Conservation (phyloP, 2,888 invertebrate species). For the Drosophila antonietae region DNA sequence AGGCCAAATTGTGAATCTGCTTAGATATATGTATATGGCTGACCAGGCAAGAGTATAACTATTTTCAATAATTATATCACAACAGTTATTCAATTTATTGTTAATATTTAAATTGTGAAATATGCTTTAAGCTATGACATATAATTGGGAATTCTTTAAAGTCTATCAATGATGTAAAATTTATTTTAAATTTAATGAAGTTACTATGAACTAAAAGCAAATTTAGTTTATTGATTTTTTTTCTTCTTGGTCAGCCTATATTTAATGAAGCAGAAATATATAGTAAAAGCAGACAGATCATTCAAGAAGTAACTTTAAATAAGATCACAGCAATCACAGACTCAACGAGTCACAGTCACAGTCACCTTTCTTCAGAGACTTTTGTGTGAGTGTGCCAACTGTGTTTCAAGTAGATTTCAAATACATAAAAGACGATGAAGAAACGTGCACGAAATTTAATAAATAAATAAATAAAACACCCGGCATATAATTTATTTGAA, state of each 20-base stretch:
- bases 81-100: not conserved
- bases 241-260: not conserved
- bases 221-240: not conserved
- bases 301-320: slow-evolving; percentile 41
- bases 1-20: slow-evolving; percentile 27
- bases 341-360: slow-evolving; percentile 20
- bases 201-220: no score
- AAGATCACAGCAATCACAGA: slow-evolving; percentile 27
- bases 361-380: slow-evolving; percentile 63
- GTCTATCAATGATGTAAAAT: not conserved
- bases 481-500: slow-evolving; percentile 61
- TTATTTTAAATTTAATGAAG: not conserved
- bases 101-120: not conserved
- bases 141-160: not conserved
- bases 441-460: slow-evolving; percentile 52
- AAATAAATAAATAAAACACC: slow-evolving; percentile 56
- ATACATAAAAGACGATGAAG: slow-evolving; percentile 19
- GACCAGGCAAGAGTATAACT: slow-evolving; percentile 1
- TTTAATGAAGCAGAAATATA: not conserved
- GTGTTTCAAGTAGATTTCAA: slow-evolving; percentile 65
- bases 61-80: no score
- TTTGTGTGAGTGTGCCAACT: slow-evolving; percentile 75
- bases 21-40: not conserved
- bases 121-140: not conserved
- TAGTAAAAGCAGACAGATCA: slow-evolving; percentile 24